Conservation (phyloP, 2,113 vertebrate genomes). For the Suricata suricatta region DNA sequence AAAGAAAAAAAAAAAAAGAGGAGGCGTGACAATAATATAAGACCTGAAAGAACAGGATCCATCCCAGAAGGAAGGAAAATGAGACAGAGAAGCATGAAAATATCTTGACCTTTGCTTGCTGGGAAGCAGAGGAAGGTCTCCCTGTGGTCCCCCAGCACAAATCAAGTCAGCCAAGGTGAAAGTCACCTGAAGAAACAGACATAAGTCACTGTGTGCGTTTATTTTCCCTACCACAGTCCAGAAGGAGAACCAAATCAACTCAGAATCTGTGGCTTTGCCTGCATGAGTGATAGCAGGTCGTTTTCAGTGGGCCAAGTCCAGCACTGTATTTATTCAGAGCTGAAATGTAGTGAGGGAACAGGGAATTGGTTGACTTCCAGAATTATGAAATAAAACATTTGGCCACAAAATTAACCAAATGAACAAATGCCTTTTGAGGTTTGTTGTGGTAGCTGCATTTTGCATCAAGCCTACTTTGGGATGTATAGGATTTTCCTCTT, state of each 20-base stretch:
- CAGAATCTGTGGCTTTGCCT: constrained; percentile 52
- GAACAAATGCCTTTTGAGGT: constrained; percentile 68
- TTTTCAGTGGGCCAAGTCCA: constrained; percentile 69
- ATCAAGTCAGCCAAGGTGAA: constrained; percentile 74
- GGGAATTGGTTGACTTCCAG: constrained; percentile 72
- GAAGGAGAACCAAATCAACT: constrained; percentile 64
- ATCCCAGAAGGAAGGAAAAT: constrained; percentile 65
- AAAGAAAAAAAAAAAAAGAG: background rate
- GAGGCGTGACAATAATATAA: constrained; percentile 59
- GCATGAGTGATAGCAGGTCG: constrained; percentile 66
- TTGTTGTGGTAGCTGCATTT: constrained; percentile 69
- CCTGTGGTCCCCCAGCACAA: constrained; percentile 63
- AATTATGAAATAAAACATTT: constrained; percentile 76
- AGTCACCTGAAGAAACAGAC: constrained; percentile 81
- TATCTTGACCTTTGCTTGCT: constrained; percentile 56
- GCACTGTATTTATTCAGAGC: constrained; percentile 66
- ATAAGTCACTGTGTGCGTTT: constrained; percentile 74
- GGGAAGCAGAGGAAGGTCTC: constrained; percentile 54
- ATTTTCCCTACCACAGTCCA: constrained; percentile 71
- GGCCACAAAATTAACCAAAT: constrained; percentile 74
- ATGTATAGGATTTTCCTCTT: constrained; percentile 50
- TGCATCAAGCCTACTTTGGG: constrained; percentile 43
- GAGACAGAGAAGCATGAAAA: constrained; percentile 54
- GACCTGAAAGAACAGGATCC: constrained; percentile 6
- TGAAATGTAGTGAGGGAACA: constrained; percentile 68